Evolutionary conservation across 2,888 invertebrate genomes (phyloP).

Genomic region (Drosophila paracracens): DNA sequence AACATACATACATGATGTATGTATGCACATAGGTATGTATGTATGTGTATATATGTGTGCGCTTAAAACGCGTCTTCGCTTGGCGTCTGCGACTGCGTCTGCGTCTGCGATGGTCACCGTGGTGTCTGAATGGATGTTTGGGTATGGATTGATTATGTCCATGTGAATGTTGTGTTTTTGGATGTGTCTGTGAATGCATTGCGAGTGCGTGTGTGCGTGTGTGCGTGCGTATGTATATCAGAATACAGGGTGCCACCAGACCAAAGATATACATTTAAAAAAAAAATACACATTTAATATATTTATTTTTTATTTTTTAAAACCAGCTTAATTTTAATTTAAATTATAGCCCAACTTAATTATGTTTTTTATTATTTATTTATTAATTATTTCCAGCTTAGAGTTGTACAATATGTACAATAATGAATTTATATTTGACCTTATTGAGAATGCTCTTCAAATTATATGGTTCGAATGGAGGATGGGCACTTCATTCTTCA

Average conservation of each 20-base stretch:
- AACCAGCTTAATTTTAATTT: background rate
- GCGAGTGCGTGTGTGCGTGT: constrained; percentile 29
- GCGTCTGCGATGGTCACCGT: constrained; percentile 42
- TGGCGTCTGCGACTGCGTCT: constrained; percentile 35
- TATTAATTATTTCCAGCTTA: background rate
- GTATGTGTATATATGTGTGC: background rate
- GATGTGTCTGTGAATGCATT: constrained; percentile 44
- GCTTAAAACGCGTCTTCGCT: constrained; percentile 47
- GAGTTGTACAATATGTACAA: too few relatives aligned
- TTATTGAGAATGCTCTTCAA: too few relatives aligned
- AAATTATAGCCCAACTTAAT: background rate
- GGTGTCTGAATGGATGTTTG: constrained; percentile 41
- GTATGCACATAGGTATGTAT: background rate
- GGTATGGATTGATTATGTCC: constrained; percentile 44
- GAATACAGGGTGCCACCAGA: constrained; percentile 37
- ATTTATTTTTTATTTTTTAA: background rate
- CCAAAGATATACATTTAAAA: background rate
- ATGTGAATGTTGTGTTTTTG: constrained; percentile 27
- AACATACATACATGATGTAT: background rate
- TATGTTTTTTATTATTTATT: background rate
- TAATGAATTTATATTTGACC: too few relatives aligned
- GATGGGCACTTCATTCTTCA: background rate
- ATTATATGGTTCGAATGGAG: background rate
- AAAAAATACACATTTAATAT: background rate
- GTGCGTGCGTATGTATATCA: background rate